These are phyloP conservation scores for Psittacula derbiana DNA, from an alignment of 2,797 vertebrate species.

Conservation along the genomic window DNA sequence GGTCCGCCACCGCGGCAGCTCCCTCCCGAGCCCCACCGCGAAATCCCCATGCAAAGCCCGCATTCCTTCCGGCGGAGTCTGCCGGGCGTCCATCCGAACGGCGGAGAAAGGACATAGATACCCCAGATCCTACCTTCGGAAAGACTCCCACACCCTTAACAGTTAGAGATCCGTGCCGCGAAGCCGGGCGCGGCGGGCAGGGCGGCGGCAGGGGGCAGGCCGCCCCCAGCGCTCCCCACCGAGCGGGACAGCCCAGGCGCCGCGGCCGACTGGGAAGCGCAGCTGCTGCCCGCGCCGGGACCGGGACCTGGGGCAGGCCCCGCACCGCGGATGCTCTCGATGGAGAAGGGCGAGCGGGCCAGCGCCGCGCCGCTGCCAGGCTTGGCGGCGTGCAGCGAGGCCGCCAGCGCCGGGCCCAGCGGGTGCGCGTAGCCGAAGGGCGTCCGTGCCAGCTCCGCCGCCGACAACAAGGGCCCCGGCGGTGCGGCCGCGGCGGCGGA, in stretches of 20 bases:
- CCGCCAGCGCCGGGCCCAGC: conserved; percentile 76
- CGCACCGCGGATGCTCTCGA: conserved; percentile 93
- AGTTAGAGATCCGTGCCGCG: conserved; percentile 84
- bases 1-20: neutral
- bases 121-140: conserved; percentile 89
- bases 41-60: conserved; percentile 49
- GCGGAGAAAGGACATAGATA: conserved; percentile 73
- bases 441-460: conserved; percentile 84
- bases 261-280: conserved; percentile 79
- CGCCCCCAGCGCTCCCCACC: conserved; percentile 71
- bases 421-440: conserved; percentile 82
- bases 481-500: conserved; percentile 65
- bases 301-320: conserved; percentile 75
- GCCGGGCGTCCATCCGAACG: conserved; percentile 73
- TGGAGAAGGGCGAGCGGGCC: conserved; percentile 88
- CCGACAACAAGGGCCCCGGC: conserved; percentile 82
- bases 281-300: conserved; percentile 61
- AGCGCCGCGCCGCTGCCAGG: conserved; percentile 34
- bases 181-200: conserved; percentile 77
- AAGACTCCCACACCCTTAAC: conserved; percentile 82
- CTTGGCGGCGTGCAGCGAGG: conserved; percentile 74
- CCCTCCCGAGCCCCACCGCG: neutral
- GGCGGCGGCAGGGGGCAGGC: conserved; percentile 68
- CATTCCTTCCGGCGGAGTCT: neutral
- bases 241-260: conserved; percentile 71